Conservation (phyloP, 2,888 invertebrate species). For the Operophtera brumata region DNA sequence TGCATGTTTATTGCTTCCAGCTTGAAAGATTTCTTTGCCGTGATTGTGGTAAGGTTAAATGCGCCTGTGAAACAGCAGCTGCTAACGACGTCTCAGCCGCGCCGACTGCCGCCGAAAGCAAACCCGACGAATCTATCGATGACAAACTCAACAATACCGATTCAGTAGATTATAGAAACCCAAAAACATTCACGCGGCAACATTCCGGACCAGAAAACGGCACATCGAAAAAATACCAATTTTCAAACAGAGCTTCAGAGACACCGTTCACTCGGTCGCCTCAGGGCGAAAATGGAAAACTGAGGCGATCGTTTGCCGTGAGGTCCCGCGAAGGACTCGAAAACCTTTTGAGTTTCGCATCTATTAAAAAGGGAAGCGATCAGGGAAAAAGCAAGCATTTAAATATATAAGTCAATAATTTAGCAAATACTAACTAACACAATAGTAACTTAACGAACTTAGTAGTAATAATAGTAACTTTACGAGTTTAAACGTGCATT, state of each 20-base stretch:
- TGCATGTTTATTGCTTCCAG: slow-evolving; percentile 84
- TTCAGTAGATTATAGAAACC: slow-evolving; percentile 58
- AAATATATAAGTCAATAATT: slow-evolving; percentile 40
- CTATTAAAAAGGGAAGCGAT: slow-evolving; percentile 58
- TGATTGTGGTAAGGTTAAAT: slow-evolving; percentile 85
- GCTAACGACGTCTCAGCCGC: slow-evolving; percentile 36
- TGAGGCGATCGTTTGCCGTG: slow-evolving; percentile 71
- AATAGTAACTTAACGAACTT: background rate
- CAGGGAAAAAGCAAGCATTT: slow-evolving; percentile 56
- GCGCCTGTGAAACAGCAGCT: slow-evolving; percentile 73
- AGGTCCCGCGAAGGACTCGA: slow-evolving; percentile 73
- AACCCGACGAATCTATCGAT: slow-evolving; percentile 32
- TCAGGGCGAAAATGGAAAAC: slow-evolving; percentile 61
- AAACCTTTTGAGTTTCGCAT: slow-evolving; percentile 63
- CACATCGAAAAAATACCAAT: slow-evolving; percentile 34
- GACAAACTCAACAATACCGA: slow-evolving; percentile 41
- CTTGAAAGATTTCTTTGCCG: slow-evolving; percentile 87
- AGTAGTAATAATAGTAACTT: no score
- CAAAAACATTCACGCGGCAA: slow-evolving; percentile 46
- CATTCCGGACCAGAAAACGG: slow-evolving; percentile 53
- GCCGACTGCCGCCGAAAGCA: slow-evolving; percentile 32
- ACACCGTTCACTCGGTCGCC: slow-evolving; percentile 58
- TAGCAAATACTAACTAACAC: slow-evolving; percentile 3
- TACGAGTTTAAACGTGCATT: slow-evolving; percentile 22
- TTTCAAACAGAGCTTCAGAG: slow-evolving; percentile 55